Conservation (phyloP, 2,797 vertebrate genomes). For the Leptoclinus maculatus region DNA sequence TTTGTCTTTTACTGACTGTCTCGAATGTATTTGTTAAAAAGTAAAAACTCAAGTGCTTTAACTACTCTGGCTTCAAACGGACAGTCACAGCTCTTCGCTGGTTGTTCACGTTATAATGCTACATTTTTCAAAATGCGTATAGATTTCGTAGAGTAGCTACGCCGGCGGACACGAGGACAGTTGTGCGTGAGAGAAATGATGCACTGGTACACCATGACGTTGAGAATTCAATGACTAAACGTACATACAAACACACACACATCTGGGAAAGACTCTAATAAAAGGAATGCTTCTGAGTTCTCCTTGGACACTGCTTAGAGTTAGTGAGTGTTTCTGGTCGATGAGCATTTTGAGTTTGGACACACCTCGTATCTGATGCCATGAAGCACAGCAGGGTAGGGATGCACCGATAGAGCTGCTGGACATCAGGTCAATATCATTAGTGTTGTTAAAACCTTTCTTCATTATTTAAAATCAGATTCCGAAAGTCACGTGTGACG, state of each 20-base stretch:
- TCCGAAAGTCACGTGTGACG: background rate
- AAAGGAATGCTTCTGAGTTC: slow-evolving; percentile 30
- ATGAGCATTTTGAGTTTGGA: slow-evolving; percentile 7
- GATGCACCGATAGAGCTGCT: slow-evolving; percentile 1
- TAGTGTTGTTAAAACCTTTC: background rate
- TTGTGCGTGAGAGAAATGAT: background rate
- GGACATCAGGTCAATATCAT: background rate
- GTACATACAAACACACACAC: slow-evolving; percentile 9
- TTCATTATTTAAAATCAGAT: background rate
- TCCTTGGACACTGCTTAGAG: slow-evolving; percentile 4
- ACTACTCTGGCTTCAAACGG: slow-evolving; percentile 14
- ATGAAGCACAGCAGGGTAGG: background rate
- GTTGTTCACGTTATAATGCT: slow-evolving; percentile 27
- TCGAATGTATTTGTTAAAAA: slow-evolving; percentile 17
- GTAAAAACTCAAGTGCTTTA: slow-evolving; percentile 33
- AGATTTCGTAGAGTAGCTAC: slow-evolving; percentile 7
- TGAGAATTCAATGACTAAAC: background rate
- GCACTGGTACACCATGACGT: background rate
- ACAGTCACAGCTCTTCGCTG: slow-evolving; percentile 8
- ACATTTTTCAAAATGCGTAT: slow-evolving; percentile 36
- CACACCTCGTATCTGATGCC: background rate
- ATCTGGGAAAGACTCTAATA: slow-evolving; percentile 1
- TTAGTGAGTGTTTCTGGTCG: background rate
- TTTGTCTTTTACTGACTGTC: background rate
- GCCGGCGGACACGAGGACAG: background rate